These are phyloP conservation scores for Astreopora myriophthalma DNA, from an alignment of 64 coral and sea anemone genomes.

Conservation along the genomic window DNA sequence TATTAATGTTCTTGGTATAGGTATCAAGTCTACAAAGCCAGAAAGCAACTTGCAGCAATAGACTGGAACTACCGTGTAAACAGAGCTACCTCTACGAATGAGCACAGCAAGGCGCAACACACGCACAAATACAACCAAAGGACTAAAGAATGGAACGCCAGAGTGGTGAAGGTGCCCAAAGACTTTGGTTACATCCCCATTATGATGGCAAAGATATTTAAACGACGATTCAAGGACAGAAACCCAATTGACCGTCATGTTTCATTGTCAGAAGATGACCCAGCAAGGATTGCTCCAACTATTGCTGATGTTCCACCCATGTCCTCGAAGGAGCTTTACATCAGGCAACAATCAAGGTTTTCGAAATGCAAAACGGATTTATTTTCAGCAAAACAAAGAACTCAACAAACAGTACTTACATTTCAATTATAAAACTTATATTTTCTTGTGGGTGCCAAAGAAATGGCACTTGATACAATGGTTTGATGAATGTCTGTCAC, in stretches of 20 bases:
- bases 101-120: not conserved
- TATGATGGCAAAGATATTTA: not conserved
- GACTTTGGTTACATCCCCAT: not conserved
- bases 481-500: too few relatives aligned
- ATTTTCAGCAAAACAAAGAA: not conserved
- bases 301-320: too few relatives aligned
- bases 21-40: not conserved
- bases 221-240: not conserved
- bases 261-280: not conserved
- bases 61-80: not conserved
- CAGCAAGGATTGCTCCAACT: not conserved
- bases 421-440: too few relatives aligned
- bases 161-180: not conserved
- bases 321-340: not conserved
- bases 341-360: not conserved
- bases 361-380: not conserved
- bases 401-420: too few relatives aligned
- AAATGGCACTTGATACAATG: too few relatives aligned
- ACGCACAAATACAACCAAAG: not conserved
- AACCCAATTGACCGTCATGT: not conserved
- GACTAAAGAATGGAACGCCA: not conserved
- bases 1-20: not conserved
- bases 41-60: not conserved
- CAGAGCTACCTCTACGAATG: not conserved
- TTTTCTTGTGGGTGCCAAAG: too few relatives aligned